These are phyloP conservation scores for Trichogramma evanescens DNA, from an alignment of 2,888 invertebrate genomes.

Conservation along the genomic window DNA sequence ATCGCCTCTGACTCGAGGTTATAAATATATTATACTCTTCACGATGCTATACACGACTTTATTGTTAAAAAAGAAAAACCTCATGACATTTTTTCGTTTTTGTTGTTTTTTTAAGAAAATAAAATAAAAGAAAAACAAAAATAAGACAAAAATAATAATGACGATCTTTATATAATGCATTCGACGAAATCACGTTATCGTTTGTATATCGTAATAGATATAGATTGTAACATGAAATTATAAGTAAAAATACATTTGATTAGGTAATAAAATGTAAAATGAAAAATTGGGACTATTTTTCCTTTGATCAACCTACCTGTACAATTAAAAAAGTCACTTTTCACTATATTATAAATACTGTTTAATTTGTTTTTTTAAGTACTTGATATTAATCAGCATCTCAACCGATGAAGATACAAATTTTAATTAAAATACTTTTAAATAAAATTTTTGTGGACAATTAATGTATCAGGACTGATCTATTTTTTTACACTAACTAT, in stretches of 20 bases:
- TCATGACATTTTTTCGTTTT: constrained; percentile 21
- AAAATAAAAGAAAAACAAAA: constrained; percentile 1
- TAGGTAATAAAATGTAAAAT: constrained; percentile 43
- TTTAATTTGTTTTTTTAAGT: too few species aligned
- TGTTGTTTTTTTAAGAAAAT: constrained; percentile 16
- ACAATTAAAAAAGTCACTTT: too few species aligned
- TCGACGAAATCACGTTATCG: constrained; percentile 43
- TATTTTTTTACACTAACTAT: too few species aligned
- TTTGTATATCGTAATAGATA: constrained; percentile 47
- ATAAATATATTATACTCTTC: constrained; percentile 22
- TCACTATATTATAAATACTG: too few species aligned
- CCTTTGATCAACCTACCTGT: not conserved
- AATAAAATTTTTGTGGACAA: too few species aligned
- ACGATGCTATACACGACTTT: constrained; percentile 16
- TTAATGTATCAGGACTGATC: too few species aligned
- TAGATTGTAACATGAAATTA: constrained; percentile 49
- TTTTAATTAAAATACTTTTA: too few species aligned
- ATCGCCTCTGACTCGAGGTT: constrained; percentile 26
- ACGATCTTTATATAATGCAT: constrained; percentile 34
- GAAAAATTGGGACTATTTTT: not conserved
- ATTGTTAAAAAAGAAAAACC: constrained; percentile 21
- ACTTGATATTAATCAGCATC: too few species aligned
- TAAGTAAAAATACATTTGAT: constrained; percentile 49
- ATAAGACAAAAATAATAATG: constrained; percentile 14
- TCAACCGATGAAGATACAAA: too few species aligned